phyloP scores from a whole-genome alignment of 2,888 invertebrate species.

The Crioceris asparagi region DNA sequence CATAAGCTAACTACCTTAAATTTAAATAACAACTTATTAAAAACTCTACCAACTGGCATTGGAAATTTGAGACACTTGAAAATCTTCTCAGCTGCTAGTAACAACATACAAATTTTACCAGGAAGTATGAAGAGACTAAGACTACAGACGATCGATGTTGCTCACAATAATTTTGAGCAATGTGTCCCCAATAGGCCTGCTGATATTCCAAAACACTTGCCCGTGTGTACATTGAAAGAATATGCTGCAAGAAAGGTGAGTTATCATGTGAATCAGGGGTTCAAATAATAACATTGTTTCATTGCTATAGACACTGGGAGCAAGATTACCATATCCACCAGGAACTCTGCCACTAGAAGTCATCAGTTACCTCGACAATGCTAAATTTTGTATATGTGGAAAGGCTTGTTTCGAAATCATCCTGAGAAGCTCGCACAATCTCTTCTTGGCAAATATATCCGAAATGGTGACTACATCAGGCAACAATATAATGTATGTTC shows the following conservation, averaged over 20 bases:
- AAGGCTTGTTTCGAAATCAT: constrained; percentile 32
- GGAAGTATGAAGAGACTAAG: constrained; percentile 46
- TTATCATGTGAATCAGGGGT: constrained; percentile 43
- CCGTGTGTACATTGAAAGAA: constrained; percentile 44
- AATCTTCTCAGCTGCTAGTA: constrained; percentile 46
- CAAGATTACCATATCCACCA: constrained; percentile 28
- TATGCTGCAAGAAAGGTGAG: constrained; percentile 45
- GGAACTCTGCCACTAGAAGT: constrained; percentile 49
- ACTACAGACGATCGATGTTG: constrained; percentile 47
- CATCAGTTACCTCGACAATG: constrained; percentile 48
- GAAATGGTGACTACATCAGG: constrained; percentile 35
- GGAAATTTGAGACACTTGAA: constrained; percentile 47
- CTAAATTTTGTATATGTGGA: constrained; percentile 54
- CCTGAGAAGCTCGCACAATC: constrained; percentile 31
- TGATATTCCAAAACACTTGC: constrained; percentile 29
- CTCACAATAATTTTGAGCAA: constrained; percentile 44
- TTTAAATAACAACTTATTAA: constrained; percentile 50
- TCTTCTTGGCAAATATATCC: constrained; percentile 37
- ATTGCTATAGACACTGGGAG: no score
- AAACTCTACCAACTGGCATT: constrained; percentile 51
- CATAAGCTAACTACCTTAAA: constrained; percentile 51
- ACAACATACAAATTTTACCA: constrained; percentile 46
- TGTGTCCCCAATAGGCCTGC: constrained; percentile 12
- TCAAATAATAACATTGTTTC: no score
- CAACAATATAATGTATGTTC: constrained; percentile 35